Percentiles rank a stretch among this genome's conserved stretches.
These are phyloP conservation scores for Pseudois nayaur DNA, from an alignment of 2,113 vertebrate species.

Conservation along the genomic window DNA sequence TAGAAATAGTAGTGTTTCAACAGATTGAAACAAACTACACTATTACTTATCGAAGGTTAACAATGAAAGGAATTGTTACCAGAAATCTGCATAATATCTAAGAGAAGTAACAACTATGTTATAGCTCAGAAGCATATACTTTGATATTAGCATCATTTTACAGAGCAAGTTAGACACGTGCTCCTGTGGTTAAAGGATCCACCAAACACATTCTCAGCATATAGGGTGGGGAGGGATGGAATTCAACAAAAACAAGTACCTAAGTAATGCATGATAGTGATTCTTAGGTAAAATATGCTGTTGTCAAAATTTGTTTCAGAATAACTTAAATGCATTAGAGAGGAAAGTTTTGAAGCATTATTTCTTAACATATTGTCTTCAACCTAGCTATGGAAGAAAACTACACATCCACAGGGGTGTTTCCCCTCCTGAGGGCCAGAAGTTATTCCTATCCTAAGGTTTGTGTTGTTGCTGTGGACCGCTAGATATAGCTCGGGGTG, in stretches of 20 bases:
- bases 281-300: background rate
- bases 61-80: background rate
- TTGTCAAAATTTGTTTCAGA: background rate
- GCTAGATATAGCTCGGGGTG: background rate
- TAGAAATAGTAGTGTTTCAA: background rate
- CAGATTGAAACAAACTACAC: background rate
- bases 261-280: background rate
- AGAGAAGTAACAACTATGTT: background rate
- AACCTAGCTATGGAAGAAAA: background rate
- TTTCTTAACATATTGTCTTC: background rate
- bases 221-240: background rate
- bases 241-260: background rate
- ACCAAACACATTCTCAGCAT: background rate
- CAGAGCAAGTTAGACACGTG: accelerated
- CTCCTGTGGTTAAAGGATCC: background rate
- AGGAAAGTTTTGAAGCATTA: background rate
- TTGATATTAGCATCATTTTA: background rate
- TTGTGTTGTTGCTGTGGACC: accelerated
- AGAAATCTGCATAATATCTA: background rate
- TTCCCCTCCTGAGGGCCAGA: background rate
- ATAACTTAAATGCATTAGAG: background rate
- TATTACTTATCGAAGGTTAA: background rate
- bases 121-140: background rate
- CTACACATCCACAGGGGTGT: background rate
- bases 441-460: background rate